Base-by-base conservation (phyloP, 2,797 vertebrate genomes). In the Lophotriccus pileatus region DNA sequence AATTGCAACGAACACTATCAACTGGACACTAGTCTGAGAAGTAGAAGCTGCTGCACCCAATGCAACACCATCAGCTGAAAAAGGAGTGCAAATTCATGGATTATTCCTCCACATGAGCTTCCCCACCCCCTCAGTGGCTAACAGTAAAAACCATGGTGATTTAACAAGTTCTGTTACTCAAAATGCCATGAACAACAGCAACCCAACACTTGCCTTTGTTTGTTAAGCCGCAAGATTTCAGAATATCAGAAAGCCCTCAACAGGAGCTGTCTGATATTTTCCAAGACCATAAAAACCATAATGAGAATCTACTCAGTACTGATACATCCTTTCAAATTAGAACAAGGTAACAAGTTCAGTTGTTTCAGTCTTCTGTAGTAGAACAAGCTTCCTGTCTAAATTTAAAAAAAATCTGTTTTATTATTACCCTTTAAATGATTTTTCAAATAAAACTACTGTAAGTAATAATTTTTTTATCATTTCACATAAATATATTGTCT, bases 1-100 rank as follows among this genome's bases (percentile, higher is more conserved):
- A 93, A 99, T 99, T 1, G 99, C 99, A 89, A 99, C 99, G 88
- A 99, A 99, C n/a, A 99, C 99, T 89, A 99, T 99, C 96, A 99
- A 98, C 95, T 99, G 99, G 92, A 99, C 99, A 36, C 99, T 99
- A 60, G 99, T 99, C 97, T 99, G 99, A 88, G 99, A 99, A 53
- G 99, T 99, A 28, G 99, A 99, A 94, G 99, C 99, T 74, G 99
- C 99, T 39, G 99, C 99, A 93, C 99, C 99, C 47, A 99, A 96
- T 7, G 99, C 99, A 88, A 99, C 99, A 28, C 99, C 99, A 60
- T 99, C 99, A 87, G 99, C 99, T 99, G 96, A 56, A 97, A 96
- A 46, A 93, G 30, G 16, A 92, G 46, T 19, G 30, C 68, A 93
- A 62, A 80, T 75, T 46, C 32, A 79, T 7, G 14, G 22, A 84